Evolutionary conservation across 2,797 vertebrate species (phyloP), one percentile per base, ranked within the genome.

Genomic region (Rhynchonycteris naso): DNA sequence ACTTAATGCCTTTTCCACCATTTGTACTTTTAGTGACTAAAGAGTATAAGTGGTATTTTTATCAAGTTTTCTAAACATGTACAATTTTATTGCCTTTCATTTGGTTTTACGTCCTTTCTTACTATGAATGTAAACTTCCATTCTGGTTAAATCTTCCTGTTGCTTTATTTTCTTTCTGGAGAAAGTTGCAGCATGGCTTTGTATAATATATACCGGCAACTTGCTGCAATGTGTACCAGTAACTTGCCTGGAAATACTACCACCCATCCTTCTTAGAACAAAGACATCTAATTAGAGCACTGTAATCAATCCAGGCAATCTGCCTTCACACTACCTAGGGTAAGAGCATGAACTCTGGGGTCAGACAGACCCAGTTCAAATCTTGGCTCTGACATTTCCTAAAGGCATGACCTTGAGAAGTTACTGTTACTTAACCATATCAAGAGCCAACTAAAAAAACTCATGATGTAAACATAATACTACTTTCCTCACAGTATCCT

Each of bases 301-400:
- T 58, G 24, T 71, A 92, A 95, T 96, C 92, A 93, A n/a, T 30
- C 78, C 78, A 93, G 93, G 81, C 58, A 35, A 93, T 93, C 95
- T 96, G 92, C 88, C 88, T 76, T 74, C 92, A 76, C 28, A 69
- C 79, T 79, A 83, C 35, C 63, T 66, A 30, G 13, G 24, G 47
- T 8, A 3, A 66, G 33, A 90, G 80, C 21, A 33, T 72, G 65
- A 93, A 84, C 94, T 95, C 16, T 72, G 56, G 61, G 52, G 22
- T 90, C 92, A 87, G 80, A 84, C 50, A 68, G 69, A 75, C 54
- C 65, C 35, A 78, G 59, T 47, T 95, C 59, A 94, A 84, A 63
- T 94, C 78, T 68, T 88, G 92, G 85, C 88, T 80, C 75, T 91
- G 65, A 81, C 75, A 69, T 35, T 93, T 66, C 79, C 71, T 65